phyloP scores from a whole-genome alignment of 2,888 invertebrate genomes.

The Brachypalpus laphriformis region DNA sequence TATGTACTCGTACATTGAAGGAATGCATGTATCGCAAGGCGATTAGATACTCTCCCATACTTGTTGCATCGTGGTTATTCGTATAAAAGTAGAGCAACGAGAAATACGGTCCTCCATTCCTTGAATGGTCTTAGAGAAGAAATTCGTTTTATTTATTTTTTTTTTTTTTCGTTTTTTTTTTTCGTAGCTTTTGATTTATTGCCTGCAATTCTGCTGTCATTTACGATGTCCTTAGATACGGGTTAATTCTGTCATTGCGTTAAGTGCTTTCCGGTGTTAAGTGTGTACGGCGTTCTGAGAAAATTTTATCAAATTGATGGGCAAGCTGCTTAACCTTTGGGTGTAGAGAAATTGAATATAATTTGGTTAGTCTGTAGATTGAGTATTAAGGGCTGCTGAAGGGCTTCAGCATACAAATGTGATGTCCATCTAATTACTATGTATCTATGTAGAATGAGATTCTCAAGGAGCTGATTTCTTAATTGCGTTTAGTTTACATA shows the following conservation, averaged over 20 bases:
- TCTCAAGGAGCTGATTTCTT: no score
- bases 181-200: conserved; percentile 60
- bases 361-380: background rate
- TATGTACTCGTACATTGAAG: background rate
- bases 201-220: conserved; percentile 43
- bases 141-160: conserved; percentile 14
- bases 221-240: conserved; percentile 52
- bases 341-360: background rate
- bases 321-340: background rate
- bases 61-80: conserved; percentile 53
- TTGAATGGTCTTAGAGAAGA: conserved; percentile 1
- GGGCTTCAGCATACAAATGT: background rate
- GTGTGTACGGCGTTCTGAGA: conserved; percentile 55
- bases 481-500: no score
- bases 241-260: conserved; percentile 59
- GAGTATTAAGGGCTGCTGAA: background rate
- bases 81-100: conserved; percentile 56
- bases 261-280: conserved; percentile 77
- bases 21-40: background rate
- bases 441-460: background rate
- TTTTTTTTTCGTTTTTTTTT: conserved; percentile 2
- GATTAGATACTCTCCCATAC: conserved; percentile 10
- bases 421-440: background rate
- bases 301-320: conserved; percentile 38
- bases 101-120: conserved; percentile 23